Conservation (phyloP, 2,113 vertebrate genomes). For the Callionymus lyra region DNA sequence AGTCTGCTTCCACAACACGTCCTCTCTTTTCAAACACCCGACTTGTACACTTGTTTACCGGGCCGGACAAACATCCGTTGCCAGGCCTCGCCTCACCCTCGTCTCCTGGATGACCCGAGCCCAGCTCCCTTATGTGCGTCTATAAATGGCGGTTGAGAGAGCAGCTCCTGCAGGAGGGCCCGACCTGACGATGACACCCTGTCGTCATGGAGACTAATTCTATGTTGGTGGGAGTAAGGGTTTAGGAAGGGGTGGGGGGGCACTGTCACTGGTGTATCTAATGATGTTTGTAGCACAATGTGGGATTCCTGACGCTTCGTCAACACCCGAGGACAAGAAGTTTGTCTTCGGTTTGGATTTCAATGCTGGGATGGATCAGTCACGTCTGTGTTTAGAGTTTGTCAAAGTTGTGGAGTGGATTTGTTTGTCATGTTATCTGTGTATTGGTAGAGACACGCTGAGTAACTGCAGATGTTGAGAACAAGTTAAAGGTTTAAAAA, state of each 20-base stretch:
- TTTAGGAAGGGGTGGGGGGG: slow-evolving; percentile 14
- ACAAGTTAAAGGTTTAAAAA: no score
- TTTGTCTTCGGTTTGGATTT: no score
- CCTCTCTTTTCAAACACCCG: slow-evolving; percentile 36
- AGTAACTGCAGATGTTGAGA: no score
- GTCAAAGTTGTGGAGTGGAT: no score
- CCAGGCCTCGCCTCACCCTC: slow-evolving; percentile 41
- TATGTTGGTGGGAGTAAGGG: slow-evolving; percentile 47
- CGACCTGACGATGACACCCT: slow-evolving; percentile 69
- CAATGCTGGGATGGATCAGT: no score
- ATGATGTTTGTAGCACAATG: slow-evolving; percentile 53
- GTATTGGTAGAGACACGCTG: no score
- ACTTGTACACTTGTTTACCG: slow-evolving; percentile 58
- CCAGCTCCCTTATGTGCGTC: slow-evolving; percentile 52
- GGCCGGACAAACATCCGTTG: slow-evolving; percentile 63
- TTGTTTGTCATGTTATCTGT: no score
- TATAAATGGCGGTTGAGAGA: slow-evolving; percentile 57
- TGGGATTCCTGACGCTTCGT: background rate
- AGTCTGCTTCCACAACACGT: slow-evolving; percentile 51
- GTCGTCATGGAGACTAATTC: slow-evolving; percentile 68
- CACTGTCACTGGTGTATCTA: slow-evolving; percentile 47
- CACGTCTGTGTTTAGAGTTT: no score
- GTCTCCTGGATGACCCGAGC: slow-evolving; percentile 57
- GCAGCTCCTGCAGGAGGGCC: slow-evolving; percentile 56
- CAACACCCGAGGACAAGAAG: no score